Evolutionary conservation across 2,888 invertebrate genomes (phyloP).

Genomic region (Timema cristinae): DNA sequence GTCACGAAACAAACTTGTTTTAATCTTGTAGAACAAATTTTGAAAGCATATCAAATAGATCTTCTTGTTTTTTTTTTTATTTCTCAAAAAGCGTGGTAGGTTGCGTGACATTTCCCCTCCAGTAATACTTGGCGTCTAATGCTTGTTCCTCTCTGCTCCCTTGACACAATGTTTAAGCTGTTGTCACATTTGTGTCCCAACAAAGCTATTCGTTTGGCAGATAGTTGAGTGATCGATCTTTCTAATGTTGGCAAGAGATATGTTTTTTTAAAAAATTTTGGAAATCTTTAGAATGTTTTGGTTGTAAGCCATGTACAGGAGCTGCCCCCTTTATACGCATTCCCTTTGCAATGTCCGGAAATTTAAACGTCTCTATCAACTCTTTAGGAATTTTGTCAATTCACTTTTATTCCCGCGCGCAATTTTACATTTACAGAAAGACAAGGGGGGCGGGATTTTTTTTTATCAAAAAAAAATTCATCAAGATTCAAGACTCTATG

Average conservation of each 20-base stretch:
- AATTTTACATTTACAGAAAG: conserved; percentile 1
- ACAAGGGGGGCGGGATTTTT: background rate
- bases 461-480: background rate
- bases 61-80: background rate
- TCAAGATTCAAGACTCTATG: no score
- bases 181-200: background rate
- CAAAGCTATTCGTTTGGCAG: background rate
- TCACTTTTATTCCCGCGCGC: background rate
- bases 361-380: background rate
- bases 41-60: background rate
- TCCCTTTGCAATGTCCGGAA: conserved; percentile 2
- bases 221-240: background rate
- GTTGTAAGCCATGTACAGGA: background rate
- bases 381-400: background rate
- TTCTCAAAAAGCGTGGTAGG: background rate
- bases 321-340: background rate
- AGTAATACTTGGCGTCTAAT: background rate
- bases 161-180: background rate
- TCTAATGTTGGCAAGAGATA: background rate
- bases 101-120: background rate
- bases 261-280: background rate
- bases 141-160: background rate
- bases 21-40: background rate
- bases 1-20: background rate
- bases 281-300: background rate